These are phyloP conservation scores for Tachysurus vachellii DNA, from an alignment of 2,113 vertebrate species.

Conservation along the genomic window DNA sequence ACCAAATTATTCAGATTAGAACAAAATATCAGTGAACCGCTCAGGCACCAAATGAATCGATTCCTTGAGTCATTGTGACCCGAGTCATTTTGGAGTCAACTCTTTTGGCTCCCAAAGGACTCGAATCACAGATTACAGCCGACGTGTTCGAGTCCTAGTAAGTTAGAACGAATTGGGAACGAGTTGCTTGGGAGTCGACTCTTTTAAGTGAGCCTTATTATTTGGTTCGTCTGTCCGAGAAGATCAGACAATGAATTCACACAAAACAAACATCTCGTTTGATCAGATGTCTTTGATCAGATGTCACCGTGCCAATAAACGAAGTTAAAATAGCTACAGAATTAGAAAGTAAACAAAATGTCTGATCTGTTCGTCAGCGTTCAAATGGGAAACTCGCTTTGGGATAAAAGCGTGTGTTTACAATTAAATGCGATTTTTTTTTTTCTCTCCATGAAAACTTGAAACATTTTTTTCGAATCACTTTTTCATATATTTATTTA, in stretches of 20 bases:
- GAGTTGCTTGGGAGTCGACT: background rate
- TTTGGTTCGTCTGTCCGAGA: background rate
- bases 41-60: no score
- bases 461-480: constrained; percentile 59
- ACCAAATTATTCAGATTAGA: background rate
- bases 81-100: background rate
- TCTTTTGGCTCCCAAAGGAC: background rate
- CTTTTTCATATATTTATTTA: constrained; percentile 13
- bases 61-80: background rate
- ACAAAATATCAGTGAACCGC: background rate
- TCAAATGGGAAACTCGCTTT: background rate
- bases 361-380: no score
- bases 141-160: no score
- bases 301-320: background rate
- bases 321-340: no score
- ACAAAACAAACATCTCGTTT: no score
- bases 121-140: background rate
- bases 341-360: no score
- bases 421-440: background rate
- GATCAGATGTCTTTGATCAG: no score
- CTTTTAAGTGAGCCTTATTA: background rate
- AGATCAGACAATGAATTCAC: background rate
- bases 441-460: constrained; percentile 15
- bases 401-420: background rate
- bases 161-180: background rate